These are phyloP conservation scores for Dipus sagitta DNA, from an alignment of 2,797 vertebrate genomes.

Conservation along the genomic window DNA sequence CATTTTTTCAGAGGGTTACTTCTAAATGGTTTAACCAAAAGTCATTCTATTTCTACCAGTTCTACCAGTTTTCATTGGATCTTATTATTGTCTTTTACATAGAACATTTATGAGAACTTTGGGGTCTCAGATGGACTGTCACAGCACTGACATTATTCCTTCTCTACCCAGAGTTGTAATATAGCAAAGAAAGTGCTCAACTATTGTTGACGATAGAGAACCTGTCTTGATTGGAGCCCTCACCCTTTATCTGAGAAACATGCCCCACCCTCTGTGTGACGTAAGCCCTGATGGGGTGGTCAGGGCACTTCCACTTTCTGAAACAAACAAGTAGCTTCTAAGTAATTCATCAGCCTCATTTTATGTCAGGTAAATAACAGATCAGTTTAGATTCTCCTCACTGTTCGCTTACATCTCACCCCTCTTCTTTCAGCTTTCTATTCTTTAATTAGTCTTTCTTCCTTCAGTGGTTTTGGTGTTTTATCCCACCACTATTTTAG, in stretches of 20 bases:
- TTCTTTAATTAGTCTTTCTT: background rate
- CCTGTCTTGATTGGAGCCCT: background rate
- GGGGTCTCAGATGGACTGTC: background rate
- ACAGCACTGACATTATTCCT: background rate
- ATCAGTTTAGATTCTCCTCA: background rate
- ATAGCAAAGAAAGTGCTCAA: background rate
- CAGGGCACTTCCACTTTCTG: background rate
- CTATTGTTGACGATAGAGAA: background rate
- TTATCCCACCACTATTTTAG: background rate
- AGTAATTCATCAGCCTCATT: conserved; percentile 18
- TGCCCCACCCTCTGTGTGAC: background rate
- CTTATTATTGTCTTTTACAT: background rate
- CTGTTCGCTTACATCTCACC: background rate
- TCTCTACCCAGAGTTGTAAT: background rate
- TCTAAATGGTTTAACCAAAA: conserved; percentile 20
- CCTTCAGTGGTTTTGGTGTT: background rate
- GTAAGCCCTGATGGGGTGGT: background rate
- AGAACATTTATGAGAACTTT: background rate
- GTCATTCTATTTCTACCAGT: background rate
- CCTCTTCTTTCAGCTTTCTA: background rate
- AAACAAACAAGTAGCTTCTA: background rate
- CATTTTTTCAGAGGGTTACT: background rate
- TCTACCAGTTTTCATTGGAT: background rate
- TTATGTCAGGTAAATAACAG: background rate
- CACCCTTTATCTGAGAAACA: background rate